phyloP scores from a whole-genome alignment of 2,797 vertebrate species.

The Coregonus ussuriensis region DNA sequence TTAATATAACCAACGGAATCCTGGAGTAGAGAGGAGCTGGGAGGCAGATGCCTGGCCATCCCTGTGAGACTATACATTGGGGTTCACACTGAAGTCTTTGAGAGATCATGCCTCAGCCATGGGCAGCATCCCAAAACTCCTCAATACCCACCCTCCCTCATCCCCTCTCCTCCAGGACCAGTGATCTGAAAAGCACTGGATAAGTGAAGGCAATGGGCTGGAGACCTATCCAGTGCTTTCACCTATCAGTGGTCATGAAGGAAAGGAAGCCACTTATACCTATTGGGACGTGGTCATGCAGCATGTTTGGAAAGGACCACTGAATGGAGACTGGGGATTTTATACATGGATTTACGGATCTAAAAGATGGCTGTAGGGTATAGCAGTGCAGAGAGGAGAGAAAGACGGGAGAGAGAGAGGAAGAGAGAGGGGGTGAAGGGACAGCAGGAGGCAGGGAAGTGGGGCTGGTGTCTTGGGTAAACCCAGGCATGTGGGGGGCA shows the following conservation, averaged over 20 bases:
- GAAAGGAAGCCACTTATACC: background rate
- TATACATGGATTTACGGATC: background rate
- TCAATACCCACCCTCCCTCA: background rate
- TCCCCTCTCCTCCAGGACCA: background rate
- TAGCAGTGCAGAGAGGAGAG: background rate
- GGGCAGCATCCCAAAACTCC: background rate
- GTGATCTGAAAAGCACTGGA: background rate
- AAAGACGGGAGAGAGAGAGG: background rate
- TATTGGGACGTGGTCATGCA: background rate
- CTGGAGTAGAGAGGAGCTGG: background rate
- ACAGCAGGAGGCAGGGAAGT: background rate
- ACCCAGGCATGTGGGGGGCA: slow-evolving; percentile 10
- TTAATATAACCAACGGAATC: too few species aligned
- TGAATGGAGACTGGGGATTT: background rate
- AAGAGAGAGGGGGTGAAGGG: background rate
- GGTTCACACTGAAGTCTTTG: background rate
- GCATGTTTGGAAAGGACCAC: background rate
- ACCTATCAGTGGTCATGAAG: background rate
- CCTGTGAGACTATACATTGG: background rate
- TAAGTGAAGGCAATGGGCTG: background rate
- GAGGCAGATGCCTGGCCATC: background rate
- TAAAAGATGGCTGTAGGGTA: slow-evolving; percentile 1
- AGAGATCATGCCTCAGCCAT: background rate
- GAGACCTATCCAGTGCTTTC: background rate
- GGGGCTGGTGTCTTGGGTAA: slow-evolving; percentile 25